phyloP scores from a whole-genome alignment of 2,797 vertebrate genomes.

The Trichosurus vulpecula region DNA sequence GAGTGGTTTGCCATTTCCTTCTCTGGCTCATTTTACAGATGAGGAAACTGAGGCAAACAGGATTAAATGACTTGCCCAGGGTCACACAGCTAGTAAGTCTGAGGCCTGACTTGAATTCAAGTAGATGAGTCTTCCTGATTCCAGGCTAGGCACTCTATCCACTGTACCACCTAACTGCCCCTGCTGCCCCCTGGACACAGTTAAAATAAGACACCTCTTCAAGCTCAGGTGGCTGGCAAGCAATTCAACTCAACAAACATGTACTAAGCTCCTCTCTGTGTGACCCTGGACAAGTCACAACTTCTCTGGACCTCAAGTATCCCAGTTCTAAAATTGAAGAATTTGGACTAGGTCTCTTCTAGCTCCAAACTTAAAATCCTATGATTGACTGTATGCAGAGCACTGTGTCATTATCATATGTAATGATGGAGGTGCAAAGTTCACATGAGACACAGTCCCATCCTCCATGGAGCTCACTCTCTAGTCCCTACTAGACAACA shows the following conservation, averaged over 20 bases:
- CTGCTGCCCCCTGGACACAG: constrained; percentile 50
- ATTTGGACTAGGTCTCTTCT: background rate
- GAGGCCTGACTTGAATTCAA: background rate
- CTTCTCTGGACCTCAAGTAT: background rate
- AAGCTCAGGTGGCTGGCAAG: background rate
- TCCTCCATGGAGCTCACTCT: background rate
- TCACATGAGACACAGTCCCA: background rate
- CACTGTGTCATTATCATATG: background rate
- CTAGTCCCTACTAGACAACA: background rate
- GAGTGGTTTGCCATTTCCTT: background rate
- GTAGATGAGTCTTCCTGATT: background rate
- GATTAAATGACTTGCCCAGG: background rate
- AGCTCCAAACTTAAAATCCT: background rate
- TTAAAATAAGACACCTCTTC: background rate
- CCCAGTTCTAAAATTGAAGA: background rate
- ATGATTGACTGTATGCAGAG: background rate
- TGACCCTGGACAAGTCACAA: background rate
- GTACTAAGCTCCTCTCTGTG: background rate
- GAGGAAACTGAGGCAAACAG: background rate
- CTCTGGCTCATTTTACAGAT: background rate
- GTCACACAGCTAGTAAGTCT: background rate
- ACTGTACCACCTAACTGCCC: background rate
- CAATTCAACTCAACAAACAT: background rate
- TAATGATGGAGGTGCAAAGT: background rate
- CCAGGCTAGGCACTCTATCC: background rate